Base-by-base conservation (phyloP, 2,797 vertebrate species). In the Muraenolepis orangiensis region DNA sequence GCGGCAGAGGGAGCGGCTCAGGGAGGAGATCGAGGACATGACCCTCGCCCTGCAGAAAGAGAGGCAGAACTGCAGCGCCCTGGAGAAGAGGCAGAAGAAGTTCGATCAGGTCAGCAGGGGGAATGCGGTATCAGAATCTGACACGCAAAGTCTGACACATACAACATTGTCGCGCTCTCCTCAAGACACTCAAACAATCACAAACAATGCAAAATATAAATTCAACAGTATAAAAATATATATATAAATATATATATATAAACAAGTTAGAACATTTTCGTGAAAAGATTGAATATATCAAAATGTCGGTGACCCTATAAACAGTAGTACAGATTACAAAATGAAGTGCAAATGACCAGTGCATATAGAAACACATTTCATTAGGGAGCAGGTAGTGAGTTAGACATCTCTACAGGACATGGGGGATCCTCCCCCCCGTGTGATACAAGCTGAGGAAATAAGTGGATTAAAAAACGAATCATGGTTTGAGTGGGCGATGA, bases 21-120 rank as follows among this genome's bases (percentile, higher is more conserved):
- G 96, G 83, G 96, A 97, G 81, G 96, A 98, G 84, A 93, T 97
- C 34, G 96, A 98, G 8, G 96, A 98, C 16, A 91, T 94, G 88
- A 94, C 93, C 0, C 85, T 98, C 57, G 96, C 95, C 70, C 88
- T 97, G 76, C 96, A 96, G 84, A 93, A 94, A 66, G 96, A 97
- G 82, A 91, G 95, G 70, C 95, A 97, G 87, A 95, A 95, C 71
- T 95, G 96, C 86, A 91, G 90, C 0, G 79, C 93, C 0, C 92
- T 98, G 26, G 96, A 98, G 84, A 97, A 97, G 90, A 95, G 95
- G 83, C 96, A 98, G 90, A 96, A 96, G 88, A 98, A 97, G 82
- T 98, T 97, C 4, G 96, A 98, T 87, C 96, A 97, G 95, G 96
- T 97, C 20, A 66, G 80, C 32, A 61, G 57, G n/a, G 1, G 57